Base-by-base conservation (phyloP, 1,140 invertebrate genomes). In the Ptiloglossa arizonensis region DNA sequence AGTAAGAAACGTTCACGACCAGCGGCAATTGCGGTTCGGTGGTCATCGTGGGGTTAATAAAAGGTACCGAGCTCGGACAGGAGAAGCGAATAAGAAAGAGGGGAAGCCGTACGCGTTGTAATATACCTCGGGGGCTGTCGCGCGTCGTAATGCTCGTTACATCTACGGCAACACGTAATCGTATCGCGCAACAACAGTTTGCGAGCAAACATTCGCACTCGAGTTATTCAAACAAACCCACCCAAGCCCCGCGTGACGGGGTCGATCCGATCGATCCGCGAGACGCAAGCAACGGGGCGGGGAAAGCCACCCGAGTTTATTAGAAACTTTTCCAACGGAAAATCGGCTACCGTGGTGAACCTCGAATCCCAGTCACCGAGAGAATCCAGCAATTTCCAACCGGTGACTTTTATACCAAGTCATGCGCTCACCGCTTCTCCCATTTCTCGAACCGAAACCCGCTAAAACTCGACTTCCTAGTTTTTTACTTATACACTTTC, bases 161-260 rank as follows among this genome's bases (percentile, higher is more conserved):
- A 72, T 48, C 41, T 4, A 50, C 44, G 6, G 24, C 54, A 19
- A 9, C 8, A 13, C 35, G 29, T 72, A 72, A 72, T 72, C 70
- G 59, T 63, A 72, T 72, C 70, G 63, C 46, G 29, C 70, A 41
- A 24, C 70, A 38, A 50, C 59, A 19, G 44, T 52, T 63, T 44
- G 57, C 59, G 44, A 38, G 44, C 50, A 72, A 72, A 72, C 44
- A 72, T 27, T 50, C 57, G 29, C n/a, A 38, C 57, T 35, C n/a
- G 32, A 9, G 44, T 63, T 52, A 35, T 72, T 50, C 29, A 63
- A 64, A 52, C 70, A 52, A 22, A 52, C 9, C 6, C 46, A 9
- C 11, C 46, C 15, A 9, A 35, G 3, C 32, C 3, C 32, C 32
- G 32, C 32, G 1, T 2, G 41, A 11, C 2, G 8, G n/a, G 29